Evolutionary conservation across 2,888 invertebrate species (phyloP).

Genomic region (Teinopalpus imperialis): DNA sequence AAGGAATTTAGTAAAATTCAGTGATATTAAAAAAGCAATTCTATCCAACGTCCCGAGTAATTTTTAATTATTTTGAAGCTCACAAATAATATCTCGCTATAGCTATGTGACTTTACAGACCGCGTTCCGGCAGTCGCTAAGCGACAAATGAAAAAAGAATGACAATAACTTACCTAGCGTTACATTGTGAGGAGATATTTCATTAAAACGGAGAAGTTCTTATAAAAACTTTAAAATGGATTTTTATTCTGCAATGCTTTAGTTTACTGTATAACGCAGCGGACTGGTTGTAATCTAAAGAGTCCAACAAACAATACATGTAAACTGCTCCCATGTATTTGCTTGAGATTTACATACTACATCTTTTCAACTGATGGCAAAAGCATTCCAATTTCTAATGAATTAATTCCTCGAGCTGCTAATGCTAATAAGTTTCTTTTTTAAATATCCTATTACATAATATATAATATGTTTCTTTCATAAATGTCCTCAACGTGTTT

Average conservation of each 20-base stretch:
- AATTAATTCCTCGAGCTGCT: slow-evolving; percentile 26
- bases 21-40: slow-evolving; percentile 16
- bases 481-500: too few relatives aligned
- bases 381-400: slow-evolving; percentile 32
- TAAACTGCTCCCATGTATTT: neutral
- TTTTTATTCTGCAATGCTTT: slow-evolving; percentile 26
- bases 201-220: slow-evolving; percentile 29
- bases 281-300: slow-evolving; percentile 1
- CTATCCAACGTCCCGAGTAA: slow-evolving; percentile 5
- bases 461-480: too few relatives aligned
- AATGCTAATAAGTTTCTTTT: too few relatives aligned
- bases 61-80: slow-evolving; percentile 25
- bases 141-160: slow-evolving; percentile 32
- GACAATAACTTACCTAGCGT: slow-evolving; percentile 29
- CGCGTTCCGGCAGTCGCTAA: slow-evolving; percentile 20
- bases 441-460: too few relatives aligned
- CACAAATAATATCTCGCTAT: slow-evolving; percentile 19
- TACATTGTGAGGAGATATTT: slow-evolving; percentile 30
- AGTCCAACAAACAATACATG: neutral
- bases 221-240: slow-evolving; percentile 27
- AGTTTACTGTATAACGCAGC: slow-evolving; percentile 1
- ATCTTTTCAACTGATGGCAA: slow-evolving; percentile 24
- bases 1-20: slow-evolving; percentile 4
- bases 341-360: neutral
- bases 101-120: slow-evolving; percentile 18